Evolutionary conservation across 1,140 invertebrate species (phyloP).

Genomic region (Ceratina japonica): DNA sequence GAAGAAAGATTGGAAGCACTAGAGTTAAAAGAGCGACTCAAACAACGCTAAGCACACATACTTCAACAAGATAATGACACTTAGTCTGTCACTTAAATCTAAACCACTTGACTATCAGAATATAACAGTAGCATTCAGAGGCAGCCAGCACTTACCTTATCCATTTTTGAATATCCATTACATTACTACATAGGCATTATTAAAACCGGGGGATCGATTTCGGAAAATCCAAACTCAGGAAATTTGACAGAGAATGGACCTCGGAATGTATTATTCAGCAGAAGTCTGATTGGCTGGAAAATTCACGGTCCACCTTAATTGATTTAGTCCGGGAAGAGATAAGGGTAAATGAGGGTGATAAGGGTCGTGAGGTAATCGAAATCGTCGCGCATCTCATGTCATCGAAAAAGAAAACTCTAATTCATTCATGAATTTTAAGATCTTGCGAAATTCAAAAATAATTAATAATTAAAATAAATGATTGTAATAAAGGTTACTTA

Average conservation of each 20-base stretch:
- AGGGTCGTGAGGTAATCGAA: constrained; percentile 7
- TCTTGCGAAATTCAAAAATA: no score
- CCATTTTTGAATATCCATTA: background rate
- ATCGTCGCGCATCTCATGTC: constrained; percentile 3
- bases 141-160: background rate
- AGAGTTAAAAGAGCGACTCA: background rate
- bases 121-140: no score
- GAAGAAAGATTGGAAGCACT: background rate
- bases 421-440: no score
- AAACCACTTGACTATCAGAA: background rate
- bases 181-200: background rate
- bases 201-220: background rate
- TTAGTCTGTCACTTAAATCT: background rate
- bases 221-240: constrained; percentile 28
- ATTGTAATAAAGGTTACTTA: no score
- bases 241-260: constrained; percentile 60
- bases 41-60: no score
- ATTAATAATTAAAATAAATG: no score
- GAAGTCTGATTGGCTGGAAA: constrained; percentile 46
- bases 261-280: constrained; percentile 52
- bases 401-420: no score
- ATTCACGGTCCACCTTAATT: constrained; percentile 56
- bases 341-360: constrained; percentile 32
- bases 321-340: constrained; percentile 45
- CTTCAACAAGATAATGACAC: background rate